These are phyloP conservation scores for Ephydatia muelleri DNA, from an alignment of 37 sponge, comb jelly and placozoan species.

Conservation along the genomic window DNA sequence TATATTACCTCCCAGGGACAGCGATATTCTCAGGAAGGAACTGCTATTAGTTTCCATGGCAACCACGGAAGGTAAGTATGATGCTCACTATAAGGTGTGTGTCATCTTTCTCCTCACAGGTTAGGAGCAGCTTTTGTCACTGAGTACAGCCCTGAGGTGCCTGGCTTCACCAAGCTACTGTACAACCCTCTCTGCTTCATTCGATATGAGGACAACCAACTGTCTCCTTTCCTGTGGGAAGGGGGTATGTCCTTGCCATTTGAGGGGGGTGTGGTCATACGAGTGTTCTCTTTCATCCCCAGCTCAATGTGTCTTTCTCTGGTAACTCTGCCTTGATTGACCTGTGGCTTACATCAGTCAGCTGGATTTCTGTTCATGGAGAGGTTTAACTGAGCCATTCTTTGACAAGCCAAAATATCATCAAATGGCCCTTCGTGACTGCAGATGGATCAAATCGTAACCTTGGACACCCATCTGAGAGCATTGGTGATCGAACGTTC, in stretches of 20 bases:
- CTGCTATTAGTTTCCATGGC: conserved; percentile 14
- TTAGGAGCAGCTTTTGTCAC: conserved; percentile 64
- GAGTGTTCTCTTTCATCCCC: not conserved
- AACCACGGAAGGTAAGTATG: conserved; percentile 43
- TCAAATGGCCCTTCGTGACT: conserved; percentile 33
- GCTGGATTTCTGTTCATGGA: conserved; percentile 33
- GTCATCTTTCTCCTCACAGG: no score
- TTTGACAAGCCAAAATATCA: conserved; percentile 10
- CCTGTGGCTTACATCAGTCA: conserved; percentile 16
- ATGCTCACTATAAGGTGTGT: no score
- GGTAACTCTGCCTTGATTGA: conserved; percentile 22
- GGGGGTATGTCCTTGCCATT: conserved; percentile 4
- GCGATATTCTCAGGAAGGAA: conserved; percentile 3
- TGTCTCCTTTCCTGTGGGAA: conserved; percentile 41
- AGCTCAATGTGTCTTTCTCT: conserved; percentile 30
- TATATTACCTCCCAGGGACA: conserved; percentile 38
- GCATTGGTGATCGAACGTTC: not conserved
- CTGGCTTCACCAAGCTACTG: conserved; percentile 25
- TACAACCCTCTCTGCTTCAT: conserved; percentile 74
- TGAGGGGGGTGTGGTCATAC: not conserved
- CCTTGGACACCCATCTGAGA: not conserved
- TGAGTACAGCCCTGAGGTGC: not conserved
- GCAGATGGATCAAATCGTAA: not conserved
- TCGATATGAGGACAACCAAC: conserved; percentile 15
- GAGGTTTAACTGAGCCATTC: not conserved